These are phyloP conservation scores for Oeneis ivallda DNA, from an alignment of 2,888 invertebrate genomes.

Conservation along the genomic window DNA sequence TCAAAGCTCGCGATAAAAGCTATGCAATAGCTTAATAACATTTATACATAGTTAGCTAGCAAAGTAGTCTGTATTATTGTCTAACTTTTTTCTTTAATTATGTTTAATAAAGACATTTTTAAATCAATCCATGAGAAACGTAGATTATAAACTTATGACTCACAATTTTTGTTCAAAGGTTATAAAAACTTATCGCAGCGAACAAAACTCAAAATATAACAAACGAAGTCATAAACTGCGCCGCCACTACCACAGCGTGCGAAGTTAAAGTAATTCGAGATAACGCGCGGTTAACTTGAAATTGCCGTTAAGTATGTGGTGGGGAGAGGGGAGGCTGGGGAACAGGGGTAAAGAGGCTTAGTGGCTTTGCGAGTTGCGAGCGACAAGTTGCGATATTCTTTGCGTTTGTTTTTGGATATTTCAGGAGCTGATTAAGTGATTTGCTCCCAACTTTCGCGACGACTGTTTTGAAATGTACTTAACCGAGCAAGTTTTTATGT, in stretches of 20 bases:
- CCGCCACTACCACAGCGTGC: conserved; percentile 38
- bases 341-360: conserved; percentile 69
- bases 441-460: conserved; percentile 27
- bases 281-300: conserved; percentile 60
- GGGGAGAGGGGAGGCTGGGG: conserved; percentile 57
- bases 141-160: neutral
- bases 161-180: neutral
- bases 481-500: neutral
- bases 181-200: conserved; percentile 13
- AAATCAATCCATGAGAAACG: neutral
- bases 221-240: conserved; percentile 55
- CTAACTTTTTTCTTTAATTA: no score
- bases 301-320: conserved; percentile 76
- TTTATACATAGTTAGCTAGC: no score
- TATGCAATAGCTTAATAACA: no score
- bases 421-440: conserved; percentile 40
- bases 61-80: no score
- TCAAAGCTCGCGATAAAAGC: no score
- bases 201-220: conserved; percentile 38
- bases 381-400: conserved; percentile 44
- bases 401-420: conserved; percentile 39
- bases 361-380: conserved; percentile 53
- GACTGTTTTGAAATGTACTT: conserved; percentile 26
- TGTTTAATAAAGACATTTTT: no score
- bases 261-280: conserved; percentile 55